phyloP scores from a whole-genome alignment of 1,140 invertebrate genomes.

The Drosophila sucinea region DNA sequence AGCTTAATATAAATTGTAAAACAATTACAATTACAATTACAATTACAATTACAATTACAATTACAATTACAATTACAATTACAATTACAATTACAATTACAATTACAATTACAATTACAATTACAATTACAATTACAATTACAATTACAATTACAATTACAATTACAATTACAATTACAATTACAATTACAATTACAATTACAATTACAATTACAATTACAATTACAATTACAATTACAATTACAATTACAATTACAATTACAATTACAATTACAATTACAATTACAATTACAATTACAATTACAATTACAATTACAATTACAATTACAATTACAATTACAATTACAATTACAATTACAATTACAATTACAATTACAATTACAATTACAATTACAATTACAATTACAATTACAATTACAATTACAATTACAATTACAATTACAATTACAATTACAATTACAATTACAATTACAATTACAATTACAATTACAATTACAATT shows the following conservation, averaged over 20 bases:
- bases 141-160: constrained; percentile 15
- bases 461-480: constrained; percentile 45
- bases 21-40: background rate
- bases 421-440: constrained; percentile 51
- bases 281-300: constrained; percentile 45
- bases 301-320: constrained; percentile 51
- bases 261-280: constrained; percentile 15
- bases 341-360: constrained; percentile 45
- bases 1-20: constrained; percentile 26
- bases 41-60: constrained; percentile 35
- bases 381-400: constrained; percentile 15
- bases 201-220: constrained; percentile 15
- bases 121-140: constrained; percentile 51
- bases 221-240: constrained; percentile 45
- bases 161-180: constrained; percentile 45
- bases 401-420: constrained; percentile 45
- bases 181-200: constrained; percentile 51
- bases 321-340: constrained; percentile 15
- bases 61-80: no score
- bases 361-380: constrained; percentile 51
- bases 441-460: constrained; percentile 15
- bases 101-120: constrained; percentile 45
- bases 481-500: constrained; percentile 51
- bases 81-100: constrained; percentile 15
- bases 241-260: constrained; percentile 51